Conservation (phyloP, 2,113 vertebrate species). For the Coturnix japonica region DNA sequence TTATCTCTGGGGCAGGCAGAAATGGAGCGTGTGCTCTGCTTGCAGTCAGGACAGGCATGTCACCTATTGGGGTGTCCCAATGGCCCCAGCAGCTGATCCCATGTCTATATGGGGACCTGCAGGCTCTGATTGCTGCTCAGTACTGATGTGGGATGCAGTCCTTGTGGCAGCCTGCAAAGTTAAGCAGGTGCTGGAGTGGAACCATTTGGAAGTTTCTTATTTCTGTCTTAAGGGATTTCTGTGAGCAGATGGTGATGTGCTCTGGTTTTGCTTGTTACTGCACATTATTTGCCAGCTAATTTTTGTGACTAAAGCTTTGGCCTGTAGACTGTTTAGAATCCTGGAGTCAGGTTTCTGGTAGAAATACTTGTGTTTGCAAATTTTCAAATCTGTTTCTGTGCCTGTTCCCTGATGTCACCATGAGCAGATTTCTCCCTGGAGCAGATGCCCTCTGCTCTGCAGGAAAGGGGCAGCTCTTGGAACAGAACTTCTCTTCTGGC, state of each 20-base stretch:
- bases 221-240: neutral
- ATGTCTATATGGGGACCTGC: accelerated
- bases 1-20: neutral
- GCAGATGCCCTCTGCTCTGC: neutral
- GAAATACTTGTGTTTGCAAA: conserved; percentile 53
- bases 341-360: conserved; percentile 35
- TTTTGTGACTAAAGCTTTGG: conserved; percentile 61
- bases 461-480: neutral
- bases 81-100: neutral
- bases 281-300: conserved; percentile 59
- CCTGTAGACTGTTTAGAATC: conserved; percentile 33
- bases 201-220: neutral
- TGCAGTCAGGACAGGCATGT: accelerated
- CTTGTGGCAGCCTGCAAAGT: neutral
- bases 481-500: neutral
- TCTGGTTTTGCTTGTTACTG: conserved; percentile 50
- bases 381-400: conserved; percentile 1
- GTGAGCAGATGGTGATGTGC: conserved; percentile 44
- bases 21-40: neutral
- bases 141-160: neutral
- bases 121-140: neutral
- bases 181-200: neutral
- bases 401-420: neutral
- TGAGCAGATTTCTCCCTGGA: neutral
- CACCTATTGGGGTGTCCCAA: neutral